These are phyloP conservation scores for Drosophila eohydei DNA, from an alignment of 2,888 invertebrate genomes.

Conservation along the genomic window DNA sequence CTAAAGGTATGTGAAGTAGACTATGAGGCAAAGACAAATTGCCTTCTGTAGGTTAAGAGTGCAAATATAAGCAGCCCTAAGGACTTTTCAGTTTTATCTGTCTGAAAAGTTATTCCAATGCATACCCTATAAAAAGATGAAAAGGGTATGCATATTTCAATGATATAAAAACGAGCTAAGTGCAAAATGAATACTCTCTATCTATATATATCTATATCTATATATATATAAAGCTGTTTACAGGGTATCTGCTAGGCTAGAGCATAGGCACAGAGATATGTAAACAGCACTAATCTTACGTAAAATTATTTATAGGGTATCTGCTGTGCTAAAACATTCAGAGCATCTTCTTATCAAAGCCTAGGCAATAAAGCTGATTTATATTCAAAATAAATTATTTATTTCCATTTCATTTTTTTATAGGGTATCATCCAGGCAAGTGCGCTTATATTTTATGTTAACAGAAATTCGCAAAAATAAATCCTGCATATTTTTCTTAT, in stretches of 20 bases:
- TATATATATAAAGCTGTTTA: not conserved
- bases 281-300: no score
- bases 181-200: not conserved
- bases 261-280: not conserved
- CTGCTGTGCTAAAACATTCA: not conserved
- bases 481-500: conserved; percentile 41
- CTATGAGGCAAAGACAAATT: not conserved
- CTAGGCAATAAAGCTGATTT: not conserved
- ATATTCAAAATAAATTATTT: not conserved
- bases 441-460: not conserved
- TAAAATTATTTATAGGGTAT: not conserved
- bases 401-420: not conserved
- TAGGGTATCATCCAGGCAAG: conserved; percentile 3
- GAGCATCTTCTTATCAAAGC: not conserved
- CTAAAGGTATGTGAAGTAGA: not conserved
- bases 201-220: not conserved
- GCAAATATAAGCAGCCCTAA: not conserved
- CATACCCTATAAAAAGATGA: not conserved
- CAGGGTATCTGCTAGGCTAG: not conserved
- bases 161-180: not conserved
- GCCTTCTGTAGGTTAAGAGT: not conserved
- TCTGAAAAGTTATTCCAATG: conserved; percentile 4
- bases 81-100: not conserved
- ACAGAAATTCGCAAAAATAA: conserved; percentile 27
- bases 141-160: not conserved